Conservation (phyloP, 2,797 vertebrate genomes). For the Girardinus metallicus region DNA sequence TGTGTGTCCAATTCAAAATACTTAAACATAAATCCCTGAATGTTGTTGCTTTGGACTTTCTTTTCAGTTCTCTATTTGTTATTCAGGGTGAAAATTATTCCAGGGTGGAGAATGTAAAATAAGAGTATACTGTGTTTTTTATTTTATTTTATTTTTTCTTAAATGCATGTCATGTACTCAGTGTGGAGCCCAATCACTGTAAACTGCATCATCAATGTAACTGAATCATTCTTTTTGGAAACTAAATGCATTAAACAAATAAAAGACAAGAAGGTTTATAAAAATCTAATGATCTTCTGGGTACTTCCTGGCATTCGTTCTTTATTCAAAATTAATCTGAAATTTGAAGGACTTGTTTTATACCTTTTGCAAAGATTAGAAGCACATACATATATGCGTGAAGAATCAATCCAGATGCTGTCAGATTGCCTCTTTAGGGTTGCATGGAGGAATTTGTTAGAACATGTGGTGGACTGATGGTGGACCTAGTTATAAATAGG, state of each 20-base stretch:
- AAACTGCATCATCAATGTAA: constrained; percentile 74
- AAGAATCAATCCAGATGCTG: neutral
- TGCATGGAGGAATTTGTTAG: neutral
- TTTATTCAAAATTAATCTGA: neutral
- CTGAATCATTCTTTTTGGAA: constrained; percentile 72
- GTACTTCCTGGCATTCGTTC: neutral
- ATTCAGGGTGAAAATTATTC: constrained; percentile 67
- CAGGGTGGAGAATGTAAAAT: constrained; percentile 76
- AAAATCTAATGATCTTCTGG: constrained; percentile 34
- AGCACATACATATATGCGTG: neutral
- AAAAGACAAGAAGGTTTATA: constrained; percentile 65
- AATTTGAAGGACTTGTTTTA: neutral
- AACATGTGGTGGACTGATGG: neutral
- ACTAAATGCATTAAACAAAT: constrained; percentile 69
- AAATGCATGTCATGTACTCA: constrained; percentile 79
- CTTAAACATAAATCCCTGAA: neutral
- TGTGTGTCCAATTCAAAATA: neutral
- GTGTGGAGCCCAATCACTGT: constrained; percentile 80
- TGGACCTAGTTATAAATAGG: neutral
- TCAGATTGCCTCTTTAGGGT: neutral
- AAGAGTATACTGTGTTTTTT: constrained; percentile 54
- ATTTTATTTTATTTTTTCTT: constrained; percentile 46
- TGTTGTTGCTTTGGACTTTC: neutral
- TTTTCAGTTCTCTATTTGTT: constrained; percentile 32
- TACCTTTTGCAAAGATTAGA: neutral